Evolutionary conservation across 2,797 vertebrate genomes (phyloP), one percentile per base, ranked within the genome.

Genomic region (Cichlasoma orientale): DNA sequence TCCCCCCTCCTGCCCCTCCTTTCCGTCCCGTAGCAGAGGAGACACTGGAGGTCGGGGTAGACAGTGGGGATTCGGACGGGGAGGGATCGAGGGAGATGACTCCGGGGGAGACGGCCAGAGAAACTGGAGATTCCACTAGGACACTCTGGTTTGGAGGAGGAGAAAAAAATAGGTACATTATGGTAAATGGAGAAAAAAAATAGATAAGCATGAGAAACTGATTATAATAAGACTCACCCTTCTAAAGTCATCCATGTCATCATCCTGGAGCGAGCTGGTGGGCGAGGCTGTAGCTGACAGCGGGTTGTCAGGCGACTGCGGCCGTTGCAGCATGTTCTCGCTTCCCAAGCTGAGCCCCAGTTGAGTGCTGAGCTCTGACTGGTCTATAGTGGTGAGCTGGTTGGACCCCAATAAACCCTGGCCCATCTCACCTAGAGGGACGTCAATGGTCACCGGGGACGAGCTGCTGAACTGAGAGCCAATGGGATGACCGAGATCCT

Each of bases 301-400:
- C 1, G 94, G 95, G 82, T 96, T 93, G 33, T 97, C 96, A 2
- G 97, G 97, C 0, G 97, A 97, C 89, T 95, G 95, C 1, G 92
- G 83, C 50, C 92, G 95, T 1, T 95, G 93, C 52, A 97, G 58
- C 55, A 97, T 96, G 77, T 93, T 91, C 13, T 95, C 94, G 2
- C 95, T 96, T 3, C 97, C 97, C 69, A 98, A 82, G 66, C 96
- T 96, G 7, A 98, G 95, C 10, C 97, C 97, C 77, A 98, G 96
- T 50, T 98, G 97, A 29, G 96, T 94, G 50, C 96, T 97, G 83
- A 98, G 96, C 92, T 98, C 97, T 0, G 97, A 97, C 27, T 98
- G 97, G 94, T 98, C 97, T 27, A 98, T 98, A 38, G 97, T 98
- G 86, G 97, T 98, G 81, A 98, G 92, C 87, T 97, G 96, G 90